Base-by-base conservation (phyloP, 2,888 invertebrate species). In the Campoletis raptor region DNA sequence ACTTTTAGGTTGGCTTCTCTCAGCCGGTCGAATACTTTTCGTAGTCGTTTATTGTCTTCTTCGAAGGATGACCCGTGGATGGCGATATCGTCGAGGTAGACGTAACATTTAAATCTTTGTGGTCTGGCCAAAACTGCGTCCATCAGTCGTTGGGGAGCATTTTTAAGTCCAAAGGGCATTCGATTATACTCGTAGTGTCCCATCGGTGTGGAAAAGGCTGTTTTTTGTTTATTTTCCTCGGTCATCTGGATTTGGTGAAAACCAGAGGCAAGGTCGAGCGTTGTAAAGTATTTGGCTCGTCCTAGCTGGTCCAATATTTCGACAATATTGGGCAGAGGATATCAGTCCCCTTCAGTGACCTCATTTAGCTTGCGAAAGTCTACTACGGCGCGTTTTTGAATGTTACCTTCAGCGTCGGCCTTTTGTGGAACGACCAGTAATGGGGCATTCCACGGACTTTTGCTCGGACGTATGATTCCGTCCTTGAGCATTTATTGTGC, bases 391-490 rank as follows among this genome's bases (percentile, higher is more conserved):
- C 70, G 30, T 70, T 73, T 76, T 70, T 40, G 42, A 8, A 24
- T 5, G 42, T 74, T 54, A 8, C 74, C 67, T 0, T 67, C 45
- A 5, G 61, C 79, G 61, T 80, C 79, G 0, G 69, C 67, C n/a
- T 79, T 83, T 73, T 78, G 78, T 15, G 73, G 18, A 2, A 72
- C 83, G 7, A 85, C 80, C 66, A 77, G 54, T 24, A 81, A n/a
- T 9, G 86, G 86, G 0, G 78, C 74, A 37, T 78, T 82, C 82
- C 76, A 85, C 18, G 74, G 83, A 9, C 79, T 74, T n/a, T 42
- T 42, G 24, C 77, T 52, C 6, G 77, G 70, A 2, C 69, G 48
- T 0, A 76, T 61, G 7, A 77, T 70, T 21, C 48, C 76, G 0
- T 82, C 76, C 2, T 69, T n/a, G 0, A 82, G 37, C 76, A 82